phyloP scores from a whole-genome alignment of 2,888 invertebrate genomes.

The Aelia acuminata region DNA sequence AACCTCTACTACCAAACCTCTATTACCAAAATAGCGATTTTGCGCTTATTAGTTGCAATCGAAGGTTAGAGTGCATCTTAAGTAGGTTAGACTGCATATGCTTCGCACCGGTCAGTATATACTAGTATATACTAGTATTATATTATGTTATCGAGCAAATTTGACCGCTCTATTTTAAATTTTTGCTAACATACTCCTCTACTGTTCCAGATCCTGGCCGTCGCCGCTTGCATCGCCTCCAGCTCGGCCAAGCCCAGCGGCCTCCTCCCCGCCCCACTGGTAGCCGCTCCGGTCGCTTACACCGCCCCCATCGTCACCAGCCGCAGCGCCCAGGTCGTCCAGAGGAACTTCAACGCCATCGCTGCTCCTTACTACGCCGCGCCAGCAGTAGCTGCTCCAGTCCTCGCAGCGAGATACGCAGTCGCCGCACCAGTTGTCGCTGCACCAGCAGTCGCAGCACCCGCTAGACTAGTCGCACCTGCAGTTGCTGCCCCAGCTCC shows the following conservation, averaged over 20 bases:
- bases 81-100: too few relatives aligned
- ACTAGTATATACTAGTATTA: too few relatives aligned
- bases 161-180: too few relatives aligned
- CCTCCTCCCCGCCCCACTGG: slow-evolving; percentile 57
- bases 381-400: not conserved
- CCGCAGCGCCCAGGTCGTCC: slow-evolving; percentile 76
- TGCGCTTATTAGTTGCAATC: too few relatives aligned
- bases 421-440: slow-evolving; percentile 66
- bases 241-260: slow-evolving; percentile 36
- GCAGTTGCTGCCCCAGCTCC: not conserved
- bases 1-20: too few relatives aligned
- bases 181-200: not conserved
- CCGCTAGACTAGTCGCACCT: not conserved
- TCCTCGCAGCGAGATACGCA: slow-evolving; percentile 66
- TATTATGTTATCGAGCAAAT: too few relatives aligned
- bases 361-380: slow-evolving; percentile 69
- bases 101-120: too few relatives aligned
- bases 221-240: slow-evolving; percentile 12
- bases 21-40: too few relatives aligned
- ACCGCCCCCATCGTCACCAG: slow-evolving; percentile 75
- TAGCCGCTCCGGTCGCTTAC: slow-evolving; percentile 60
- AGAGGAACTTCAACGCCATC: slow-evolving; percentile 70
- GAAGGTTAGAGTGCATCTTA: too few relatives aligned
- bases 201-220: slow-evolving; percentile 18
- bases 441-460: not conserved